Evolutionary conservation across 2,113 vertebrate genomes (phyloP).

Genomic region (Heteronetta atricapilla): DNA sequence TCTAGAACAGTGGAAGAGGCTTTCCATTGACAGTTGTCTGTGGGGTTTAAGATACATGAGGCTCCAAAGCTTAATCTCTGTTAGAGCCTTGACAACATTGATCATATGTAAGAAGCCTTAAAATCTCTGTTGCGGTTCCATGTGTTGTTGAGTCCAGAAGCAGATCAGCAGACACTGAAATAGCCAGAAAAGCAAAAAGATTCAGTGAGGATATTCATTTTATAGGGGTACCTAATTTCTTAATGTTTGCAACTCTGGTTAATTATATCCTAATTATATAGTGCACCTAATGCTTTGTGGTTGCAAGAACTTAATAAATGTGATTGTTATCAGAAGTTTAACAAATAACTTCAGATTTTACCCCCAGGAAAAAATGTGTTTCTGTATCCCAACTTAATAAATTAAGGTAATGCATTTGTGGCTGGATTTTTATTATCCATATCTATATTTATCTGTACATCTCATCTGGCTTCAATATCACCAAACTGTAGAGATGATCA

Average conservation of each 20-base stretch:
- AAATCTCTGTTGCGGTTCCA: neutral
- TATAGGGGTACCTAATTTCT: neutral
- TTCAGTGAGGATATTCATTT: neutral
- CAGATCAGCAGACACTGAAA: neutral
- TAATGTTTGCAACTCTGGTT: neutral
- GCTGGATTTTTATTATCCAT: neutral
- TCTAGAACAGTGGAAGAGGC: neutral
- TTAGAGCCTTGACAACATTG: neutral
- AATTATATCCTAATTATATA: neutral
- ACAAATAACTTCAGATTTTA: neutral
- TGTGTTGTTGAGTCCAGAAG: neutral
- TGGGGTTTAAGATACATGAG: neutral
- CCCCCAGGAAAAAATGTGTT: neutral
- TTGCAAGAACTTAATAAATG: neutral
- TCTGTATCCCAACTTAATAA: neutral
- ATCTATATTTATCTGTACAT: neutral
- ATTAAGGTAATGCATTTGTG: neutral
- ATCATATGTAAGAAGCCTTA: neutral
- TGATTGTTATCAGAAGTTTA: neutral
- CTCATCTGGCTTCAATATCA: conserved; percentile 16
- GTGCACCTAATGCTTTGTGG: neutral
- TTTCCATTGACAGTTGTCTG: neutral
- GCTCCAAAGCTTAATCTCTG: neutral
- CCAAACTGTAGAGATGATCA: conserved; percentile 8
- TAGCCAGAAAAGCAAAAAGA: neutral